phyloP scores from a whole-genome alignment of 2,888 invertebrate genomes.

The Cetonia aurata region DNA sequence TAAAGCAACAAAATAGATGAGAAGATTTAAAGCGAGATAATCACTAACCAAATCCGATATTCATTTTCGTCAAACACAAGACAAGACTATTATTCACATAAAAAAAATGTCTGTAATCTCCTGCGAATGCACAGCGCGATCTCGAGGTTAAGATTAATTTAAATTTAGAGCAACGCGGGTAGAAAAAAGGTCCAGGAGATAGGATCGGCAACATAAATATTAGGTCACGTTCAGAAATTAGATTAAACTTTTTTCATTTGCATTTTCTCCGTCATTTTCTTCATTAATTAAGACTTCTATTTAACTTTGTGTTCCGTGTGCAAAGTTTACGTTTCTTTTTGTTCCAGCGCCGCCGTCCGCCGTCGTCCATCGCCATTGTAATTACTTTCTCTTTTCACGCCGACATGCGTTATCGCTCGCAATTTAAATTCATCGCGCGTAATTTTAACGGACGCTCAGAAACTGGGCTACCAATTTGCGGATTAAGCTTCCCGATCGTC shows the following conservation, averaged over 20 bases:
- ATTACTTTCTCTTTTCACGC: slow-evolving; percentile 31
- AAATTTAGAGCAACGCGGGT: slow-evolving; percentile 18
- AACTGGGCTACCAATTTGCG: too few relatives aligned
- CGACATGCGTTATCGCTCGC: slow-evolving; percentile 26
- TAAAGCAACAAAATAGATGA: too few relatives aligned
- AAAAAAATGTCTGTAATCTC: too few relatives aligned
- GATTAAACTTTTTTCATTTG: slow-evolving; percentile 46
- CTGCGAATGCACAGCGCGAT: neutral
- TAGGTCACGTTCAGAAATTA: slow-evolving; percentile 38
- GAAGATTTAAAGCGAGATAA: too few relatives aligned
- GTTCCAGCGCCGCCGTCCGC: neutral
- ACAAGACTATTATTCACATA: too few relatives aligned
- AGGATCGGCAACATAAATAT: slow-evolving; percentile 43
- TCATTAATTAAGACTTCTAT: slow-evolving; percentile 46
- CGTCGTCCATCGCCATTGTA: neutral
- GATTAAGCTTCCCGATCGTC: too few relatives aligned
- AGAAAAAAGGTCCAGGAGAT: slow-evolving; percentile 29
- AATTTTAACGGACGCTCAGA: slow-evolving; percentile 8
- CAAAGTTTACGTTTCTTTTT: slow-evolving; percentile 33
- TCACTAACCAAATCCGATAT: too few relatives aligned
- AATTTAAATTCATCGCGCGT: slow-evolving; percentile 26
- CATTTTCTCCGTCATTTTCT: slow-evolving; percentile 44
- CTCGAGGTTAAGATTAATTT: slow-evolving; percentile 28
- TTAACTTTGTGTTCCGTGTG: slow-evolving; percentile 38
- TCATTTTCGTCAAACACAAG: too few relatives aligned